A percentile compares a stretch with the other conserved stretches of the same genome.
These are phyloP conservation scores for Deilephila elpenor DNA, from an alignment of 2,888 invertebrate genomes.

Conservation along the genomic window DNA sequence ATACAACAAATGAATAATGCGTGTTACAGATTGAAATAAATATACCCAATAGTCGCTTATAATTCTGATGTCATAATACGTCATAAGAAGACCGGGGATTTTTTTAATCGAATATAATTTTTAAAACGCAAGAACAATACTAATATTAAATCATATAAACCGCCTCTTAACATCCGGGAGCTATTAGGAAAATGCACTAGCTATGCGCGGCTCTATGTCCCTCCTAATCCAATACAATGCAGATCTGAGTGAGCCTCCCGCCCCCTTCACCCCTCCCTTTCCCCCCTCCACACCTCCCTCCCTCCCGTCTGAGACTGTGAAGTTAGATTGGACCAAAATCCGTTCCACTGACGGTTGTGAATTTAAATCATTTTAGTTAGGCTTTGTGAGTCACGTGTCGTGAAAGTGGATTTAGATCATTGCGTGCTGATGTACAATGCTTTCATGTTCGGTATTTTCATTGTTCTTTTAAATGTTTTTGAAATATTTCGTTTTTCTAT, in stretches of 20 bases:
- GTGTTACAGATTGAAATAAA: too few species aligned
- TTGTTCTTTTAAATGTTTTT: too few species aligned
- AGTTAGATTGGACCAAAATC: constrained; percentile 21
- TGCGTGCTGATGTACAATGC: neutral
- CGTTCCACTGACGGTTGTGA: constrained; percentile 10
- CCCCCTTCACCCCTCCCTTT: neutral
- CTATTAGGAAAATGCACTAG: constrained; percentile 17
- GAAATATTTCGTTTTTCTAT: too few species aligned
- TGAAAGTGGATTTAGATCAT: neutral
- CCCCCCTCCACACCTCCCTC: neutral
- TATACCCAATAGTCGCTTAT: too few species aligned
- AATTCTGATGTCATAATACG: too few species aligned
- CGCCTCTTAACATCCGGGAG: neutral
- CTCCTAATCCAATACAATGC: constrained; percentile 17
- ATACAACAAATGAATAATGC: too few species aligned
- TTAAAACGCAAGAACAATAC: neutral
- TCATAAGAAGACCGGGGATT: too few species aligned
- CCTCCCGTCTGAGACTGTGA: constrained; percentile 8
- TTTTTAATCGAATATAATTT: neutral
- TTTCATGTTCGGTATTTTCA: too few species aligned
- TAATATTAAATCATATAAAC: constrained; percentile 1
- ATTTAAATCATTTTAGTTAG: constrained; percentile 22
- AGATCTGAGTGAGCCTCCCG: constrained; percentile 5
- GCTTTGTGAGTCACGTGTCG: neutral
- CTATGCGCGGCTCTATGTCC: neutral